Conservation (phyloP, 2,113 vertebrate genomes). For the Sorex fumeus region DNA sequence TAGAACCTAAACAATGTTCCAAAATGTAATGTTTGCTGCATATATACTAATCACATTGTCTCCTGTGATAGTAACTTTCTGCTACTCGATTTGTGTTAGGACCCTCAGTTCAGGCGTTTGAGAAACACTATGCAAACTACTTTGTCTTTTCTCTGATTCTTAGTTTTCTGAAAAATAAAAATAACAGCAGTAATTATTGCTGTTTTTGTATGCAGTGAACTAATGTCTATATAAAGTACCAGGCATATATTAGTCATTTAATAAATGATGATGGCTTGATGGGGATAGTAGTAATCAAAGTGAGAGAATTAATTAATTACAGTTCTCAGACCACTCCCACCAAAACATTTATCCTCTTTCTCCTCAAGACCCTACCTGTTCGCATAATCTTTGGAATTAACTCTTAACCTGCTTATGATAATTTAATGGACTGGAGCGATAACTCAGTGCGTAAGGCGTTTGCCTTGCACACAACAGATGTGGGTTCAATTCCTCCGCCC, state of each 20-base stretch:
- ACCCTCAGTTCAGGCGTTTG: constrained; percentile 41
- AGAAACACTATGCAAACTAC: constrained; percentile 33
- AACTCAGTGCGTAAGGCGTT: too few species aligned
- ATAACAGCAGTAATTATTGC: neutral
- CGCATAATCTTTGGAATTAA: constrained; percentile 23
- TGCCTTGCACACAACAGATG: too few species aligned
- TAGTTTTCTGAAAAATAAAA: constrained; percentile 52
- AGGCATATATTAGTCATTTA: constrained; percentile 43
- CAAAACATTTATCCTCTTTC: constrained; percentile 38
- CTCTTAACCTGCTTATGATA: constrained; percentile 11
- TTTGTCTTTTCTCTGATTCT: neutral
- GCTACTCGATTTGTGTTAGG: constrained; percentile 42
- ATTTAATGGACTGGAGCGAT: too few species aligned
- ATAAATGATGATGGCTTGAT: neutral
- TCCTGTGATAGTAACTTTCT: neutral
- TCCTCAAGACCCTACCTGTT: constrained; percentile 17
- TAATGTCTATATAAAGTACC: neutral
- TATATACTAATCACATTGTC: neutral
- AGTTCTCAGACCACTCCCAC: constrained; percentile 54
- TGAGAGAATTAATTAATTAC: constrained; percentile 52
- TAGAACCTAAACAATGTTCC: constrained; percentile 47
- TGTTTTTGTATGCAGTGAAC: constrained; percentile 25
- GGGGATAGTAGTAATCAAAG: neutral
- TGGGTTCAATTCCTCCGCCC: too few species aligned
- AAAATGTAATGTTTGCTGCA: constrained; percentile 18